Evolutionary conservation across 2,888 invertebrate species (phyloP).

Genomic region (Listrodromus nycthemerus): DNA sequence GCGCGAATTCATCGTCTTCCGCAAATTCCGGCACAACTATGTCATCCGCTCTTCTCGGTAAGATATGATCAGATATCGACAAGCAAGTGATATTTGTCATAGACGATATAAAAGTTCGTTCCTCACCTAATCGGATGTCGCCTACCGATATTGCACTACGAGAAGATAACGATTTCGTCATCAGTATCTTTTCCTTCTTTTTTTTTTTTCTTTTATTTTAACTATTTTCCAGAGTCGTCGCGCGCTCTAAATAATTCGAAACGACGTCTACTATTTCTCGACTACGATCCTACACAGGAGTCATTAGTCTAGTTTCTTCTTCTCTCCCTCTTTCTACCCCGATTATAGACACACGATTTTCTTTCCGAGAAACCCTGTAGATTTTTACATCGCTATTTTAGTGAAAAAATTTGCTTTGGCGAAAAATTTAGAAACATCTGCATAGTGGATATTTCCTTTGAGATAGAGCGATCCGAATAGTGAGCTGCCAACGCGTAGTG

Average conservation of each 20-base stretch:
- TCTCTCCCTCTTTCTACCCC: background rate
- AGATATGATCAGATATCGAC: conserved; percentile 71
- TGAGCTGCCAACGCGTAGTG: conserved; percentile 40
- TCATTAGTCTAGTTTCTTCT: conserved; percentile 70
- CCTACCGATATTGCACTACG: background rate
- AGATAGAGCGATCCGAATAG: conserved; percentile 22
- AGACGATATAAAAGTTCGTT: background rate
- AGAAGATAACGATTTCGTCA: conserved; percentile 1
- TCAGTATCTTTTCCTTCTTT: conserved; percentile 19
- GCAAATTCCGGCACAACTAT: conserved; percentile 73
- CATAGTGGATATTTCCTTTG: conserved; percentile 3
- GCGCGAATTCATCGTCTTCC: conserved; percentile 76
- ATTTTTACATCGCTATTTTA: conserved; percentile 29
- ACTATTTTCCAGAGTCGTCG: conserved; percentile 69
- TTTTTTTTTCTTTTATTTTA: conserved; percentile 46
- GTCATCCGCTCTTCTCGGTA: conserved; percentile 81
- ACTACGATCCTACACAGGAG: conserved; percentile 69
- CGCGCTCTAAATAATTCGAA: conserved; percentile 57
- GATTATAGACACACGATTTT: conserved; percentile 10
- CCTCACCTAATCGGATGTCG: conserved; percentile 20
- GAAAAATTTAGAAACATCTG: background rate
- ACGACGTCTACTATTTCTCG: conserved; percentile 66
- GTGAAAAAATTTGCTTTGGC: conserved; percentile 20
- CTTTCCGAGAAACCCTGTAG: background rate
- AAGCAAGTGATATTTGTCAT: conserved; percentile 18